Base-by-base conservation (phyloP, 23 tunicate species). In the Halocynthia aurantium region DNA sequence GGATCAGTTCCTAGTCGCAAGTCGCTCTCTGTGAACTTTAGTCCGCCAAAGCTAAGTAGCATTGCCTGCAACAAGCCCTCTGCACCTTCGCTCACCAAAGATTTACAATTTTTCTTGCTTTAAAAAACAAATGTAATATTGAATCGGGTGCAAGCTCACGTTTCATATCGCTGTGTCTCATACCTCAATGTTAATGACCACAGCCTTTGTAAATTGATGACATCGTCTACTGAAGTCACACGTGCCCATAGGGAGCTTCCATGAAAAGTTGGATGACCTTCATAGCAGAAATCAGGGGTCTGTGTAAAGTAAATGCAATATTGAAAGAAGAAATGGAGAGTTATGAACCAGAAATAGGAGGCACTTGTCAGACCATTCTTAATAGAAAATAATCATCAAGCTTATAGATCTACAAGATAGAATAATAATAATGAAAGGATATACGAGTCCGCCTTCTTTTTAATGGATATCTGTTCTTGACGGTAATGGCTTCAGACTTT, bases 281-380 rank as follows among this genome's bases (percentile, higher is more conserved):
- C 80, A 84, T 87, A 93, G 57, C 98, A 93, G 69, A 82, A 93
- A 52, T 93, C 94, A 22, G 98, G 98, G 7, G 98, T 93, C 98
- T 87, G 72, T 8, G 77, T 66, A 50, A 18, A 10, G 22, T 72
- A 21, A 49, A 50, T 50, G 44, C 44, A 31, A 31, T 31, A 31
- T 31, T 31, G 44, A 31, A 31, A 31, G 1, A 4, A 31, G 44
- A 31, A 31, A 31, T 31, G 44, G 4, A 4, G 44, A 31, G 4
- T 31, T 31, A 31, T 31, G 44, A 31, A 31, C 44, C 44, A 31
- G 44, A 31, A 31, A 4, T 31, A 31, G 44, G 44, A 31, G 44
- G 44, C 44, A 31, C 44, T 31, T 4, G 44, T 31, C 44, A 31
- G 4, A 31, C 44, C 4, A 31, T 31, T 31, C 4, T 31, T 31